phyloP scores from a whole-genome alignment of 2,888 invertebrate species.

The Resseliella maxima region DNA sequence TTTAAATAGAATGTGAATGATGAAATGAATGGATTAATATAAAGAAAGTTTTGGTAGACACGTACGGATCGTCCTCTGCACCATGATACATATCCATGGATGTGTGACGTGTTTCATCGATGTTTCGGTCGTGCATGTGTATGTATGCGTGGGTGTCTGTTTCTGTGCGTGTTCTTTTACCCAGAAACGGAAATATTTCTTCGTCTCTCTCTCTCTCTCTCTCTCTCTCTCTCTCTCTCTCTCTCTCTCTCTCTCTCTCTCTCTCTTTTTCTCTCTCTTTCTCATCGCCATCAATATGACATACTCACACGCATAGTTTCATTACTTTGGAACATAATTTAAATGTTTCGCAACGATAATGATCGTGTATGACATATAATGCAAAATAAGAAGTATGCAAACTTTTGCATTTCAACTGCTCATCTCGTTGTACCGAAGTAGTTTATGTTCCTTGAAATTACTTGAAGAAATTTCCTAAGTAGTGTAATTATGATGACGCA shows the following conservation, averaged over 20 bases:
- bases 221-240: too few relatives aligned
- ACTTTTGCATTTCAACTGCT: not conserved
- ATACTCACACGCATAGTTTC: conserved; percentile 36
- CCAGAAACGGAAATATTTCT: too few relatives aligned
- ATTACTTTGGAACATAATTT: conserved; percentile 30
- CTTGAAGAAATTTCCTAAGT: conserved; percentile 9
- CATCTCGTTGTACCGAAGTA: not conserved
- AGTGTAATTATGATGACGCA: conserved; percentile 33
- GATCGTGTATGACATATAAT: conserved; percentile 48
- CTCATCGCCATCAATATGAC: not conserved
- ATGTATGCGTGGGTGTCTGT: too few relatives aligned
- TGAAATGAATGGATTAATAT: conserved; percentile 20
- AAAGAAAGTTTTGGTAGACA: conserved; percentile 17
- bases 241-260: too few relatives aligned
- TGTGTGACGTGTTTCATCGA: not conserved
- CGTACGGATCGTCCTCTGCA: not conserved
- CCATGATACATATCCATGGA: not conserved
- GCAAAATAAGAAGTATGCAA: not conserved
- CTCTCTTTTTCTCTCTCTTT: too few relatives aligned
- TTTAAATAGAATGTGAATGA: not conserved
- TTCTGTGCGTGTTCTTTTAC: too few relatives aligned
- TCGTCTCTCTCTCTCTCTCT: too few relatives aligned
- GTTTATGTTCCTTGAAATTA: conserved; percentile 28
- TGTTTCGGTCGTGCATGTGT: too few relatives aligned
- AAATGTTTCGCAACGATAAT: conserved; percentile 36